Evolutionary conservation across 2,113 vertebrate species (phyloP).

Genomic region (Ciconia maguari): DNA sequence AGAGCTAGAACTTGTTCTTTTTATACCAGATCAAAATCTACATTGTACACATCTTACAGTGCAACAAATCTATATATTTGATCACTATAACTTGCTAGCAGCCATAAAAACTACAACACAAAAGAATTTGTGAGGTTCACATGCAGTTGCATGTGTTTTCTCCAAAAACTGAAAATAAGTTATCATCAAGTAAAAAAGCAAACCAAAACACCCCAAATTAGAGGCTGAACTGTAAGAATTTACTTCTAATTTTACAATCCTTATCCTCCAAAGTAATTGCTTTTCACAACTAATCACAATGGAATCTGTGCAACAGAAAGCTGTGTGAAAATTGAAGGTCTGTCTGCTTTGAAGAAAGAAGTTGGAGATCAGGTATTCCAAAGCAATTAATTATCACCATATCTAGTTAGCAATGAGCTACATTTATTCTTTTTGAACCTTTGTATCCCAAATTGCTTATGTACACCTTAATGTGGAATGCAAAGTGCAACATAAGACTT

Average conservation of each 20-base stretch:
- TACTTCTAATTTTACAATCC: not conserved
- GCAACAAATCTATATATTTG: not conserved
- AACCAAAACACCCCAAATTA: not conserved
- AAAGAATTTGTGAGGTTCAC: not conserved
- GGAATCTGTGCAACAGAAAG: not conserved
- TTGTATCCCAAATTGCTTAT: not conserved
- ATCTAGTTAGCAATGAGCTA: not conserved
- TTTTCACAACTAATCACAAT: not conserved
- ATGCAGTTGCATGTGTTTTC: rapidly evolving
- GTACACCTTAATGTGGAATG: rapidly evolving
- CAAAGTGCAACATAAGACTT: not conserved
- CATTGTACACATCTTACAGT: not conserved
- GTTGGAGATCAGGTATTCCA: not conserved
- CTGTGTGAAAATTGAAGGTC: not conserved
- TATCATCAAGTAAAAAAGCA: not conserved
- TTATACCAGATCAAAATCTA: not conserved
- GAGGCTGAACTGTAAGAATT: not conserved
- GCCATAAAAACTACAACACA: not conserved
- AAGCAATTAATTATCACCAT: not conserved
- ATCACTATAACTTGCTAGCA: not conserved
- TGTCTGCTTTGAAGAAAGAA: not conserved
- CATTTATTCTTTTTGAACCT: not conserved
- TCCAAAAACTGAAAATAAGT: not conserved
- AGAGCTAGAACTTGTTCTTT: not conserved
- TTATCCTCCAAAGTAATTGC: not conserved